phyloP scores from a whole-genome alignment of 2,888 invertebrate species.

The Diarsia rubi region DNA sequence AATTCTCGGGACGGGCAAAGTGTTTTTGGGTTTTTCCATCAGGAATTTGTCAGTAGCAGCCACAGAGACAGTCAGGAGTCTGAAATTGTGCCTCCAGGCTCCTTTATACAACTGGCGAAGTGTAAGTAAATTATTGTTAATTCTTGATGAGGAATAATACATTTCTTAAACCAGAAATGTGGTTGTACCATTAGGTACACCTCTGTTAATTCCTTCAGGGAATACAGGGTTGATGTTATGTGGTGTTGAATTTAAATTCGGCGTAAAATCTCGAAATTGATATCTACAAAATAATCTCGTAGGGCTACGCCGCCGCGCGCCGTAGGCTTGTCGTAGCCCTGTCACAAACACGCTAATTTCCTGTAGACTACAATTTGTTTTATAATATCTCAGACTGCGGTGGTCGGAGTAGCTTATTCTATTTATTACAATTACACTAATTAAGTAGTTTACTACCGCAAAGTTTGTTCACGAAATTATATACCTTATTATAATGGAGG shows the following conservation, averaged over 20 bases:
- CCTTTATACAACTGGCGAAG: too few relatives aligned
- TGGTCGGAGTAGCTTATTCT: constrained; percentile 5
- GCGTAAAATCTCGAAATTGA: not conserved
- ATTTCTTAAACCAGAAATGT: too few relatives aligned
- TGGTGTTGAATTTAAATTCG: not conserved
- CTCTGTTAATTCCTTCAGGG: too few relatives aligned
- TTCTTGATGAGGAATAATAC: too few relatives aligned
- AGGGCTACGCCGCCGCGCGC: constrained; percentile 30
- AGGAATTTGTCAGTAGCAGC: too few relatives aligned
- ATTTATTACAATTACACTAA: constrained; percentile 1
- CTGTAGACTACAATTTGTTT: not conserved
- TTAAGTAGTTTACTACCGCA: not conserved
- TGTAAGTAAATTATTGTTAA: too few relatives aligned
- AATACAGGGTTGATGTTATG: too few relatives aligned
- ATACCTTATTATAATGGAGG: not conserved
- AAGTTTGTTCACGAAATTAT: not conserved
- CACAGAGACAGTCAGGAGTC: too few relatives aligned
- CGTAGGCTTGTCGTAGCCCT: constrained; percentile 35
- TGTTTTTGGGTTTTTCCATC: too few relatives aligned
- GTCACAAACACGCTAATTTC: not conserved
- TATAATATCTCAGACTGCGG: not conserved
- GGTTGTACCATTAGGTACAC: too few relatives aligned
- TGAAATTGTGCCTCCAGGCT: too few relatives aligned
- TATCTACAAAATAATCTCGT: not conserved
- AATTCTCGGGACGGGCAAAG: too few relatives aligned